phyloP scores from a whole-genome alignment of 2,797 vertebrate species.

The Paguma larvata region DNA sequence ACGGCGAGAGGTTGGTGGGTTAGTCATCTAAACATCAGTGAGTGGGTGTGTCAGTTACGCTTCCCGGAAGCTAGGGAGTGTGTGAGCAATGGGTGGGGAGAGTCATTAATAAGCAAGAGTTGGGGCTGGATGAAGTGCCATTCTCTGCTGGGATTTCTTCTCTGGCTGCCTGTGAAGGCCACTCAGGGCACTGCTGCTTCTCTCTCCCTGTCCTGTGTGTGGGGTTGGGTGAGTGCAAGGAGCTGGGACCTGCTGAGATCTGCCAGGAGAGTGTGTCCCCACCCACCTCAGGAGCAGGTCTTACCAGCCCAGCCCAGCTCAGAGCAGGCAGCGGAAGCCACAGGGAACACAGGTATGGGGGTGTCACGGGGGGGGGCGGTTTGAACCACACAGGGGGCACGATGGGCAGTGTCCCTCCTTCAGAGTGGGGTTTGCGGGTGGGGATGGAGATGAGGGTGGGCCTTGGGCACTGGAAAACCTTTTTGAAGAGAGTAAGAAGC shows the following conservation, averaged over 20 bases:
- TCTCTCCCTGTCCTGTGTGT: neutral
- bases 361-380: neutral
- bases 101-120: neutral
- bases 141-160: neutral
- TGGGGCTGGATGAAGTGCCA: neutral
- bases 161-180: neutral
- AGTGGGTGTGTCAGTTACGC: constrained; percentile 58
- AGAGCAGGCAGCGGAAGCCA: constrained; percentile 50
- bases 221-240: constrained; percentile 9
- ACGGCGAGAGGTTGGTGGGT: neutral
- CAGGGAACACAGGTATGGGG: constrained; percentile 73
- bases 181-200: neutral
- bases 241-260: constrained; percentile 22
- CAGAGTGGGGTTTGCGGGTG: neutral
- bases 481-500: neutral
- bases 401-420: neutral
- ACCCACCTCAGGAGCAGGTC: constrained; percentile 69
- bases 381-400: neutral
- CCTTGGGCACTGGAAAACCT: neutral
- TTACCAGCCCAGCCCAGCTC: constrained; percentile 64
- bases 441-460: neutral
- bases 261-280: constrained; percentile 68
- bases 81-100: neutral
- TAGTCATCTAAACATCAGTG: constrained; percentile 69
- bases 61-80: constrained; percentile 67